Evolutionary conservation across 1,140 invertebrate species (phyloP).

Genomic region (Sinonovacula constricta): DNA sequence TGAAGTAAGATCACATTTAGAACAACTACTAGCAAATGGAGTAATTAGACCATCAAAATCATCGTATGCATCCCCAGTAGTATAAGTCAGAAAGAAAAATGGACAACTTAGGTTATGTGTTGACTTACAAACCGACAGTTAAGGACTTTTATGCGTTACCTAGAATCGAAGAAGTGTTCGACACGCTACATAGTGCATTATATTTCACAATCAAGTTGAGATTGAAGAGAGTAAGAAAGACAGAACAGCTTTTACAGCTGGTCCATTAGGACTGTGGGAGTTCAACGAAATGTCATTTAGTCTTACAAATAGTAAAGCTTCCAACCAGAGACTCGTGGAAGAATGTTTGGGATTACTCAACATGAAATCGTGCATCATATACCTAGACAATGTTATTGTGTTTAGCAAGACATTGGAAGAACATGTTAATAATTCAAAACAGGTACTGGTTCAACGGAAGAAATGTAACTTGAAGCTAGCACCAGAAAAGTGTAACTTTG

Average conservation of each 20-base stretch:
- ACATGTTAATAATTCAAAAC: constrained; percentile 5
- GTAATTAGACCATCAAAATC: too few species aligned
- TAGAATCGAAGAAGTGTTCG: too few species aligned
- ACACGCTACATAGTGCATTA: background rate
- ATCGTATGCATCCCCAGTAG: constrained; percentile 14
- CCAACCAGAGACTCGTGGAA: constrained; percentile 16
- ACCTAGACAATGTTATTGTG: constrained; percentile 17
- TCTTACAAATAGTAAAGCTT: background rate
- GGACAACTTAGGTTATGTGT: too few species aligned
- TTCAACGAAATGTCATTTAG: constrained; percentile 2
- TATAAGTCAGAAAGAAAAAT: background rate
- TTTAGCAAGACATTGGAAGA: constrained; percentile 12
- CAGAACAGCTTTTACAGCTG: constrained; percentile 13
- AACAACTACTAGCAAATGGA: too few species aligned
- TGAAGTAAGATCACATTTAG: too few species aligned
- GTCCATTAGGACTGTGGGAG: too few species aligned
- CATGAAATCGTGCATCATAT: constrained; percentile 17
- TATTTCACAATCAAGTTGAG: constrained; percentile 10
- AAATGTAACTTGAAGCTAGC: too few species aligned
- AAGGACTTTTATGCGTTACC: too few species aligned
- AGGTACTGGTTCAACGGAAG: too few species aligned
- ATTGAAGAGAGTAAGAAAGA: constrained; percentile 7
- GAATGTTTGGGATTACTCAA: too few species aligned
- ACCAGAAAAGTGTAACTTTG: too few species aligned
- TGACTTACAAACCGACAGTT: background rate